A percentile compares a stretch with the other conserved stretches of the same genome.
phyloP scores from a whole-genome alignment of 2,888 invertebrate genomes.

The Macropis europaea region DNA sequence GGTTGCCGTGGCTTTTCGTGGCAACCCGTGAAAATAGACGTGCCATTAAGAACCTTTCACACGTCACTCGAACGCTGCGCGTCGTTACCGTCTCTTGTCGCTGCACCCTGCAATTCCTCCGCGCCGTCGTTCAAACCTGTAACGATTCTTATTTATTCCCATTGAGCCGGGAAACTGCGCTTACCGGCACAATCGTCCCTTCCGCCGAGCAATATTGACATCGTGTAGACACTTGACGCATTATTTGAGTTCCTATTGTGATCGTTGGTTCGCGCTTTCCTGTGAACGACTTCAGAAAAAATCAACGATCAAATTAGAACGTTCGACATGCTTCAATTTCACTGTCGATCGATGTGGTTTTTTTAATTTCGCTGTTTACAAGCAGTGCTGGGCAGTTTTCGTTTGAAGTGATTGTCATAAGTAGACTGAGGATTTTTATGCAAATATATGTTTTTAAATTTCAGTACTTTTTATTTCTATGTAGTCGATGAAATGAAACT shows the following conservation, averaged over 20 bases:
- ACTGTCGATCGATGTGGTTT: no score
- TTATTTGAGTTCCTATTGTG: background rate
- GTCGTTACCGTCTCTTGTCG: slow-evolving; percentile 58
- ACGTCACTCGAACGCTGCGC: slow-evolving; percentile 46
- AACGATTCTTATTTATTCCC: slow-evolving; percentile 44
- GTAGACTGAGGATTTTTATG: no score
- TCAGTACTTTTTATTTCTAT: no score
- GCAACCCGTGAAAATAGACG: slow-evolving; percentile 52
- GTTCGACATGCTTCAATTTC: no score
- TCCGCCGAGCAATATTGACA: background rate
- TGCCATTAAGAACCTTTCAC: slow-evolving; percentile 60
- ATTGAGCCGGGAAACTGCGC: slow-evolving; percentile 7
- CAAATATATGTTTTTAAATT: no score
- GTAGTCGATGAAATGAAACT: no score
- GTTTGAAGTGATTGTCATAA: no score
- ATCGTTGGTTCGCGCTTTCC: no score
- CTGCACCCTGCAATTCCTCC: slow-evolving; percentile 24
- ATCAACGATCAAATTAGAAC: no score
- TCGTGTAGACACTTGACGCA: background rate
- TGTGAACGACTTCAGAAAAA: no score
- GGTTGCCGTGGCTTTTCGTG: slow-evolving; percentile 32
- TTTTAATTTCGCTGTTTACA: no score
- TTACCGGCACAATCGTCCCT: background rate
- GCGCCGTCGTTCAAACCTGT: slow-evolving; percentile 15
- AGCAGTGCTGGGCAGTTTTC: no score